Evolutionary conservation across 2,113 vertebrate genomes (phyloP), one percentile per base, ranked within the genome.

Genomic region (Rhinolophus sinicus): DNA sequence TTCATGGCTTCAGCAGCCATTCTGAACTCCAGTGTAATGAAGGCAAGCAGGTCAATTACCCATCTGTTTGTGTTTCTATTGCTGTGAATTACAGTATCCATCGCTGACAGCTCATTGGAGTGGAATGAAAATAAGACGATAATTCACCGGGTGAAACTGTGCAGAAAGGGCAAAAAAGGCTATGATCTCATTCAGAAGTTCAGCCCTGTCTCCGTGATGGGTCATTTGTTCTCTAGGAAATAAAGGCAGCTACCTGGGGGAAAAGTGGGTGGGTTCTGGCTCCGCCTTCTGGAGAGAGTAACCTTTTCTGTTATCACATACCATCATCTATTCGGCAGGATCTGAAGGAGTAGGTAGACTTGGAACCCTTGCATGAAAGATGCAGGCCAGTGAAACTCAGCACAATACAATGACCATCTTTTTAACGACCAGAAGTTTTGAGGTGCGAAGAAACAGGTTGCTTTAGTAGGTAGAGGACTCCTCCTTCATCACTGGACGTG

Each of bases 11-110:
- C 85, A 97, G 87, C 19, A 92, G 97, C 93, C 96, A 96, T 10
- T 0, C 97, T 97, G 98, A 98, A 92, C 98, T 97, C 82, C 76
- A 4, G 86, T 73, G 96, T 82, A 97, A 97, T 95, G 97, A 97
- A 98, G 98, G 98, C 97, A 96, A 0, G 28, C 0, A 12, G 98
- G 98, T 98, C 98, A 98, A 98, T 98, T 98, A 96, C 98, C 98
- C 98, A 98, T 98, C 98, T 98, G 98, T 97, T 98, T 98, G 98
- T 98, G 98, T 97, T 98, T 97, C 98, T 97, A 84, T 92, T 96
- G 97, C 22, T 19, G 94, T 98, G 98, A 98, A 95, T 98, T 98
- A 98, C 97, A 94, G 94, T 93, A 97, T 94, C 98, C 3, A 14
- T 91, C 50, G 93, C 97, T 98, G 98, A 98, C 98, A 98, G 98